Conservation (phyloP, 2,888 invertebrate genomes). For the Phengaris arion region DNA sequence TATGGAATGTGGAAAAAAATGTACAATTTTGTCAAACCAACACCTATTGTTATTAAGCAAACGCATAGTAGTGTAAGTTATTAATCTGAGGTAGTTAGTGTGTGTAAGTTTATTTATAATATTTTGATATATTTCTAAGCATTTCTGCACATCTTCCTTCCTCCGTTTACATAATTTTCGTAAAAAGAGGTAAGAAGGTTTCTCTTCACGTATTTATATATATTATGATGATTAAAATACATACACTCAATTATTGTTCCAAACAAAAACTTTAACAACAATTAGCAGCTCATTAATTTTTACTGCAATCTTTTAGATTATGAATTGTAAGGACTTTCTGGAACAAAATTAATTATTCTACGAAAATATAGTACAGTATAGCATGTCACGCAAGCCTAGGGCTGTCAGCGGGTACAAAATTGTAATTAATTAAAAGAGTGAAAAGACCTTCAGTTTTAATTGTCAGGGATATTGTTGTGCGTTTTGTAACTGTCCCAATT, state of each 20-base stretch:
- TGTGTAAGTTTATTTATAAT: too few species aligned
- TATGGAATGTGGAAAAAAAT: too few species aligned
- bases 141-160: too few species aligned
- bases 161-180: too few species aligned
- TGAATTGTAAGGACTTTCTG: neutral
- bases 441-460: neutral
- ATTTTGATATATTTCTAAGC: too few species aligned
- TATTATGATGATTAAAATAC: too few species aligned
- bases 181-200: too few species aligned
- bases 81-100: too few species aligned
- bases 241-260: neutral
- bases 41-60: too few species aligned
- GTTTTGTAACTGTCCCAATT: neutral
- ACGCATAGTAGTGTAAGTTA: too few species aligned
- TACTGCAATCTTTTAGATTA: neutral
- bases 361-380: neutral
- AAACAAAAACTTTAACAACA: neutral
- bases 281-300: neutral
- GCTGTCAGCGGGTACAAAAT: constrained; percentile 4
- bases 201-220: too few species aligned
- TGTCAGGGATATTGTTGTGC: neutral
- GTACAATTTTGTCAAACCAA: too few species aligned
- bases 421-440: constrained; percentile 9
- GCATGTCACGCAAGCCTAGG: neutral
- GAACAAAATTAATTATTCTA: neutral